A percentile compares a stretch with the other conserved stretches of the same genome.
Conservation (phyloP, 2,113 vertebrate genomes). For the rat (Rattus norvegicus) region GRCr8 NC_086021.1:61142001-61142500, state of each 20-base stretch:
- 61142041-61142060: background rate
- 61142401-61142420: constrained; percentile 80
- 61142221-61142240: constrained; percentile 80
- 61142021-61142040: background rate
- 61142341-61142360: constrained; percentile 84
- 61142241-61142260: constrained; percentile 82
- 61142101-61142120: constrained; percentile 39
- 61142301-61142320: constrained; percentile 85
- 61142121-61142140: background rate
- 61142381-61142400: constrained; percentile 74
- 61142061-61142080: background rate
- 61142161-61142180: constrained; percentile 69
- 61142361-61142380: constrained; percentile 80
- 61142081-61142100: background rate
- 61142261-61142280: constrained; percentile 88
- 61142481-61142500: constrained; percentile 71
- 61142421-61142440: constrained; percentile 81
- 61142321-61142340: constrained; percentile 82
- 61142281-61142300: constrained; percentile 86
- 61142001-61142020: background rate
- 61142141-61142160: background rate
- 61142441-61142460: constrained; percentile 70
- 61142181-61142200: constrained; percentile 61
- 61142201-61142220: constrained; percentile 81
- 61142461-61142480: constrained; percentile 40